Conservation (phyloP, 2,888 invertebrate genomes). For the Aleiodes alternator region DNA sequence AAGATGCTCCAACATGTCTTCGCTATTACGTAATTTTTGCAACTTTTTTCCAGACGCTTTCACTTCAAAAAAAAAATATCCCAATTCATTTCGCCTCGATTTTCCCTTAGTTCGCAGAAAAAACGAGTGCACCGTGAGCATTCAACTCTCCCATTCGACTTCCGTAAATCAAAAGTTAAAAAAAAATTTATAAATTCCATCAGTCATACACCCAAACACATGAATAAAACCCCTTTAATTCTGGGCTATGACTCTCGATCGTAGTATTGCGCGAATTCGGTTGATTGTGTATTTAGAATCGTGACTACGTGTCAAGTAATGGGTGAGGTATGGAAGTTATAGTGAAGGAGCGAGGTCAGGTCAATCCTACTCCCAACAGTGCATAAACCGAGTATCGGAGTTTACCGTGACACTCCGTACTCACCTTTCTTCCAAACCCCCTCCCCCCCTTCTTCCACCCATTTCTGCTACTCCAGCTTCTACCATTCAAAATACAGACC, state of each 20-base stretch:
- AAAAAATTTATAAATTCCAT: not conserved
- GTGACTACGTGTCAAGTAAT: slow-evolving; percentile 39
- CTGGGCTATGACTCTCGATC: not conserved
- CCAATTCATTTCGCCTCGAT: too few relatives aligned
- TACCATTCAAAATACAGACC: slow-evolving; percentile 12
- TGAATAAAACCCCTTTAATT: not conserved
- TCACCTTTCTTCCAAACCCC: not conserved
- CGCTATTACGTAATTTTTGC: too few relatives aligned
- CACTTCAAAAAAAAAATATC: too few relatives aligned
- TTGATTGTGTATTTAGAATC: slow-evolving; percentile 34
- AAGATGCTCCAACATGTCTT: too few relatives aligned
- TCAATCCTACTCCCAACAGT: slow-evolving; percentile 41
- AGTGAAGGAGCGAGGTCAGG: slow-evolving; percentile 43
- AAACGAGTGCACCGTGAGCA: too few relatives aligned
- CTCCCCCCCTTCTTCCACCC: not conserved
- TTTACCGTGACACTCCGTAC: slow-evolving; percentile 41
- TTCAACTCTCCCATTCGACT: too few relatives aligned
- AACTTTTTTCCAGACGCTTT: too few relatives aligned
- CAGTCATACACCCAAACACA: not conserved
- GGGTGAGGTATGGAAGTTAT: slow-evolving; percentile 32
- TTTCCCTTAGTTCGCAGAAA: too few relatives aligned
- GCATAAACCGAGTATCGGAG: slow-evolving; percentile 27
- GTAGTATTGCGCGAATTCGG: slow-evolving; percentile 27
- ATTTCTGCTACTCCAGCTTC: not conserved
- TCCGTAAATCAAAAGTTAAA: too few relatives aligned